Percentiles rank a stretch among this genome's conserved stretches.
Evolutionary conservation across 2,888 invertebrate genomes (phyloP).

Genomic region (Hypsopygia costalis): DNA sequence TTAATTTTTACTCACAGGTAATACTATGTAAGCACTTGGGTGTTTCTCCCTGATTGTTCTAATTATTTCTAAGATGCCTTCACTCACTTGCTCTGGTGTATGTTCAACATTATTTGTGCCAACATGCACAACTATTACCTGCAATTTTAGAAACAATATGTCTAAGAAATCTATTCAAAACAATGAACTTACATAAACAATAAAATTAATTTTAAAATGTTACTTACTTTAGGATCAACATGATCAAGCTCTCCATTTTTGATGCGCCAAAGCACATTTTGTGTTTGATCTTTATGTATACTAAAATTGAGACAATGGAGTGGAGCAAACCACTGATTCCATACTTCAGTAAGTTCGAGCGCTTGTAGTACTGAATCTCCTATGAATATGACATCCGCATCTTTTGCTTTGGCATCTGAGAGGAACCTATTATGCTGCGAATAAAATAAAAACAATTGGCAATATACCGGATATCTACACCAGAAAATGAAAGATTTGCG

Average conservation of each 20-base stretch:
- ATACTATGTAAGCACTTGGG: slow-evolving; percentile 89
- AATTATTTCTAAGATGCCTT: slow-evolving; percentile 90
- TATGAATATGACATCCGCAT: slow-evolving; percentile 95
- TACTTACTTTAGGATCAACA: slow-evolving; percentile 89
- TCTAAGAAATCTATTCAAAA: too few species aligned
- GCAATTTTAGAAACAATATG: too few species aligned
- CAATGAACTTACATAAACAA: too few species aligned
- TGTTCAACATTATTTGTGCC: slow-evolving; percentile 94
- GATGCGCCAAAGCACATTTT: slow-evolving; percentile 94
- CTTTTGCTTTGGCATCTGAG: slow-evolving; percentile 91
- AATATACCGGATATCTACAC: too few species aligned
- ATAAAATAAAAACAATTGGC: slow-evolving; percentile 17
- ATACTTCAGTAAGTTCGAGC: slow-evolving; percentile 90
- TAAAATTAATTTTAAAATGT: too few species aligned
- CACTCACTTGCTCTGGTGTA: slow-evolving; percentile 89
- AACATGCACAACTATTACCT: slow-evolving; percentile 92
- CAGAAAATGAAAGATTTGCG: background rate
- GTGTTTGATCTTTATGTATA: slow-evolving; percentile 92
- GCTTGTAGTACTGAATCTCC: slow-evolving; percentile 94
- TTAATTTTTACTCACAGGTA: slow-evolving; percentile 91
- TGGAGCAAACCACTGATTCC: slow-evolving; percentile 95
- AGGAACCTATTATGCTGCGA: slow-evolving; percentile 92
- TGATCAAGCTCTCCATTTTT: slow-evolving; percentile 94
- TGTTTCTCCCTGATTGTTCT: slow-evolving; percentile 87
- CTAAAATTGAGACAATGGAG: slow-evolving; percentile 96